phyloP scores from a whole-genome alignment of 2,113 vertebrate species.

The Globicephala melas region DNA sequence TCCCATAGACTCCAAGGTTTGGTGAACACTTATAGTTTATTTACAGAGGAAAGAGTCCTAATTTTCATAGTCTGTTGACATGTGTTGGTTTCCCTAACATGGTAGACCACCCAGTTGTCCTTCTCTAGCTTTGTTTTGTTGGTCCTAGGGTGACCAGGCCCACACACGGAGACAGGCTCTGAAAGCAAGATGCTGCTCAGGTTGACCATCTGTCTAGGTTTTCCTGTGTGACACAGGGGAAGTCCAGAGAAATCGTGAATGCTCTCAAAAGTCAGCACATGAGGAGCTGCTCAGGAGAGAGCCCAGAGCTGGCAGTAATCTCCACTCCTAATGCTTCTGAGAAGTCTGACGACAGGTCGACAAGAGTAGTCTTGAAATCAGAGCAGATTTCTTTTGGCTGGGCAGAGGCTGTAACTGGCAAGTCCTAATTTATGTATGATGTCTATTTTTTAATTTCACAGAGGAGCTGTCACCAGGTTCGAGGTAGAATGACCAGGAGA shows the following conservation, averaged over 20 bases:
- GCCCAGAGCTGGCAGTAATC: neutral
- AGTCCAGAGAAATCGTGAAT: neutral
- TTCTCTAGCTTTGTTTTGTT: neutral
- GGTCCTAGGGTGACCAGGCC: neutral
- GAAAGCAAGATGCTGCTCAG: neutral
- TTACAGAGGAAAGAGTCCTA: neutral
- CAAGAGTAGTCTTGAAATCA: neutral
- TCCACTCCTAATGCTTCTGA: neutral
- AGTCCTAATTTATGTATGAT: neutral
- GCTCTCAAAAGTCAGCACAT: neutral
- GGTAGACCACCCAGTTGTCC: neutral
- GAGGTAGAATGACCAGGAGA: neutral
- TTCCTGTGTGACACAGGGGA: neutral
- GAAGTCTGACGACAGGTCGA: neutral
- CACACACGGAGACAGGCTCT: neutral
- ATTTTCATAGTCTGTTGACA: neutral
- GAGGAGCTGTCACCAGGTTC: neutral
- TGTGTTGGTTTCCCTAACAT: neutral
- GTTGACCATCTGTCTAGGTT: slow-evolving; percentile 39
- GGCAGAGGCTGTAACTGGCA: neutral
- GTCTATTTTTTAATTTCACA: neutral
- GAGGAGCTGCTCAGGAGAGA: neutral
- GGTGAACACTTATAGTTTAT: neutral
- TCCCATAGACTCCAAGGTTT: neutral
- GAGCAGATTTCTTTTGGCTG: neutral